phyloP scores from a whole-genome alignment of 2,113 vertebrate species.

The Rhinopithecus roxellana region DNA sequence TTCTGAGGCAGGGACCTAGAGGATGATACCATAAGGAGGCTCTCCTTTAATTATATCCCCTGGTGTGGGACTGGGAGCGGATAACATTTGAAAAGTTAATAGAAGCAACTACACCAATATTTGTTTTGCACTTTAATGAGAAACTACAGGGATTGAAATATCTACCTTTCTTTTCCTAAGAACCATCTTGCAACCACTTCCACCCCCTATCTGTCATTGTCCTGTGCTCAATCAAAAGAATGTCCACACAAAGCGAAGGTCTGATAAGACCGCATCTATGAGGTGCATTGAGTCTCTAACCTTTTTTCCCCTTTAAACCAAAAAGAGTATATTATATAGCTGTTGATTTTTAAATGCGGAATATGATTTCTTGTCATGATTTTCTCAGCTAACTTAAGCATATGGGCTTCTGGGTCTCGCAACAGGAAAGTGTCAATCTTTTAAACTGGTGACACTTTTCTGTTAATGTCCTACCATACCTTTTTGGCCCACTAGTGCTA shows the following conservation, averaged over 20 bases:
- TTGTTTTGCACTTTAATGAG: neutral
- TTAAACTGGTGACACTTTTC: slow-evolving; percentile 52
- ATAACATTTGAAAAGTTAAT: no score
- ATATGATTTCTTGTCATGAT: neutral
- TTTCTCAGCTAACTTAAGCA: no score
- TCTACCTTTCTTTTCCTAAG: neutral
- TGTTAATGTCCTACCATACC: no score
- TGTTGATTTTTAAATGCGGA: neutral
- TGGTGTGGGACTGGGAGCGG: neutral
- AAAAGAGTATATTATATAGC: neutral
- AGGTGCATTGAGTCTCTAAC: neutral
- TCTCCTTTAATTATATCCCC: slow-evolving; percentile 26
- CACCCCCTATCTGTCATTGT: neutral
- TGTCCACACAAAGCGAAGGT: neutral
- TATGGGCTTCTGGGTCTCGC: neutral
- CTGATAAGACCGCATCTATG: neutral
- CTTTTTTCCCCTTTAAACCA: neutral
- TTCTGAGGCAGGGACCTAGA: neutral
- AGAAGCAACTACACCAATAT: no score
- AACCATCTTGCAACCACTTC: neutral
- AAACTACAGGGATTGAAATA: neutral
- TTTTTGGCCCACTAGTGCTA: no score
- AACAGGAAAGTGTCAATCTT: slow-evolving; percentile 47
- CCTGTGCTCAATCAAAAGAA: neutral
- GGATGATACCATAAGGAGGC: neutral